A percentile compares a stretch with the other conserved stretches of the same genome.
Conservation (phyloP, 1,140 invertebrate genomes). For the Polypedilum vanderplanki region DNA sequence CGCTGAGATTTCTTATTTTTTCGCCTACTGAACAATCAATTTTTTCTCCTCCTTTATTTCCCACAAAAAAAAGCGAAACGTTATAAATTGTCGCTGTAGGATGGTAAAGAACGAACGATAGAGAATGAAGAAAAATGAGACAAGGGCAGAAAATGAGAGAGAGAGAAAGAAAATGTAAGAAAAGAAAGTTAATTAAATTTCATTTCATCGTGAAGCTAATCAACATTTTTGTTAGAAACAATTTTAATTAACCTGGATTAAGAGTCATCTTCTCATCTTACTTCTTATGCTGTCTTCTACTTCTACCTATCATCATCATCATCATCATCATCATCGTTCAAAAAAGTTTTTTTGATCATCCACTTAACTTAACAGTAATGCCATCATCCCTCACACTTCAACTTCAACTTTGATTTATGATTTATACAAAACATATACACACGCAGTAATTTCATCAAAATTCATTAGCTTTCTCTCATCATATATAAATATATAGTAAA, state of each 20-base stretch:
- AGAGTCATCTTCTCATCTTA: neutral
- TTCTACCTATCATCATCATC: neutral
- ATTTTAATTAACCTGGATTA: slow-evolving; percentile 28
- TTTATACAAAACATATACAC: neutral
- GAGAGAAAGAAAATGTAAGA: too few relatives aligned
- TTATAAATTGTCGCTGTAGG: neutral
- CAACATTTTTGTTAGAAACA: slow-evolving; percentile 15
- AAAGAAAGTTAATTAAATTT: slow-evolving; percentile 6
- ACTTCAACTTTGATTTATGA: slow-evolving; percentile 9
- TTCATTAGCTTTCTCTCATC: slow-evolving; percentile 8
- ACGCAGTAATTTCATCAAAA: neutral
- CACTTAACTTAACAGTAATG: neutral
- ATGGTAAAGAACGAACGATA: neutral
- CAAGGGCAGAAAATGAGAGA: neutral
- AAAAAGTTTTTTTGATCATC: neutral
- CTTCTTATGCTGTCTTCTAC: neutral
- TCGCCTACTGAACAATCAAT: neutral
- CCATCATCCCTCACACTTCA: neutral
- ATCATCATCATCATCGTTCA: neutral
- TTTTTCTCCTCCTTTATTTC: neutral
- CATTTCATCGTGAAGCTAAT: slow-evolving; percentile 4
- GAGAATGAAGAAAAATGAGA: neutral
- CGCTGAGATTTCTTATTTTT: neutral
- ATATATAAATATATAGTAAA: slow-evolving; percentile 12
- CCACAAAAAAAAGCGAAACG: neutral